Evolutionary conservation across 2,797 vertebrate genomes (phyloP).

Genomic region (Rhinophrynus dorsalis): DNA sequence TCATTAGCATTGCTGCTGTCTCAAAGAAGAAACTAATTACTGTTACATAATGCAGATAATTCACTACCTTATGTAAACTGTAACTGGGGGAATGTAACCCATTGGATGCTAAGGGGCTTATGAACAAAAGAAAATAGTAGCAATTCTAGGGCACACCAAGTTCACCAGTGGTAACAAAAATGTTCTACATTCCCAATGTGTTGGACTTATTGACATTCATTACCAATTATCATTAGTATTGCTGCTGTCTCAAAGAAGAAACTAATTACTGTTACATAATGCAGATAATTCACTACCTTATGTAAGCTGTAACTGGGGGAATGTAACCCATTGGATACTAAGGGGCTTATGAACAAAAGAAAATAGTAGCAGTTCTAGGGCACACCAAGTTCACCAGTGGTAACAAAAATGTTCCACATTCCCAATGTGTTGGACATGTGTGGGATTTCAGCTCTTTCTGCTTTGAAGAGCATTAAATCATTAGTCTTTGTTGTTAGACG

Average conservation of each 20-base stretch:
- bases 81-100: background rate
- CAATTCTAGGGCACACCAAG: too few relatives aligned
- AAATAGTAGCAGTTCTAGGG: too few relatives aligned
- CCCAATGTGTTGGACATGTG: too few relatives aligned
- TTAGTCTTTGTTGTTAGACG: too few relatives aligned
- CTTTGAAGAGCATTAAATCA: too few relatives aligned
- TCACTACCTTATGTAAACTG: background rate
- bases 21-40: background rate
- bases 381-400: too few relatives aligned
- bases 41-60: background rate
- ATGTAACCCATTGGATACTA: background rate
- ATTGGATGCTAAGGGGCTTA: background rate
- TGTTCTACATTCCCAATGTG: too few relatives aligned
- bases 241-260: background rate
- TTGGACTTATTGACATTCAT: background rate
- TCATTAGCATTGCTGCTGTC: background rate
- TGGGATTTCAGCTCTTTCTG: too few relatives aligned
- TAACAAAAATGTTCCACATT: too few relatives aligned
- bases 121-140: background rate
- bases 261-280: background rate
- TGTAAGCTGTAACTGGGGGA: background rate
- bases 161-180: too few relatives aligned
- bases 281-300: background rate
- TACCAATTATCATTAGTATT: background rate
- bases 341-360: background rate